Evolutionary conservation across 2,888 invertebrate species (phyloP).

Genomic region (Coecobrya sp.): DNA sequence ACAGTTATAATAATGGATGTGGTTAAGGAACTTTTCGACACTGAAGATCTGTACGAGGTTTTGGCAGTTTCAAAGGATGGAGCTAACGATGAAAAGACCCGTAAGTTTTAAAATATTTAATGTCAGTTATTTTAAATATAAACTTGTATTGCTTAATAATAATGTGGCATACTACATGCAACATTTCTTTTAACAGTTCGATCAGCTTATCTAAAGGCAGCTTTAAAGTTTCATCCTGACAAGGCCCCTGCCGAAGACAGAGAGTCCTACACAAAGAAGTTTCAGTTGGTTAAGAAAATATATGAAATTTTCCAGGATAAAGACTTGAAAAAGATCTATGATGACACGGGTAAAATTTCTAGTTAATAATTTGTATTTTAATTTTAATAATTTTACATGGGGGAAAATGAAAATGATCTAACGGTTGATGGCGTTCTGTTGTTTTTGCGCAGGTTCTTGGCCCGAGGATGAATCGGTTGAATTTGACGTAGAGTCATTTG

Average conservation of each 20-base stretch:
- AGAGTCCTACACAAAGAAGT: constrained; percentile 84
- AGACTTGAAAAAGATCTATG: constrained; percentile 83
- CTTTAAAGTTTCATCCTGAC: constrained; percentile 85
- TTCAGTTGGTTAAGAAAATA: constrained; percentile 84
- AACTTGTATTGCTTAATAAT: too few species aligned
- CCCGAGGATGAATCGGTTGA: constrained; percentile 83
- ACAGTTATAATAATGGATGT: constrained; percentile 74
- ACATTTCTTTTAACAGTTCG: constrained; percentile 82
- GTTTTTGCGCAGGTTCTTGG: constrained; percentile 82
- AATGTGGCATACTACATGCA: too few species aligned
- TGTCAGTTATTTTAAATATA: too few species aligned
- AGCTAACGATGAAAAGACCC: constrained; percentile 80
- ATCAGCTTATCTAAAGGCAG: constrained; percentile 84
- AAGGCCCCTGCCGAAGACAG: constrained; percentile 82
- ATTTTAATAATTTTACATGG: too few species aligned
- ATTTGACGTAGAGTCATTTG: constrained; percentile 74
- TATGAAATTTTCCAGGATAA: constrained; percentile 84
- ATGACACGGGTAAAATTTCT: constrained; percentile 83
- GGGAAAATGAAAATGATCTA: too few species aligned
- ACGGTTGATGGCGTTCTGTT: neutral
- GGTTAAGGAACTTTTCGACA: constrained; percentile 83
- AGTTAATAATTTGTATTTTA: neutral
- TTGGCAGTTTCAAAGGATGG: constrained; percentile 72
- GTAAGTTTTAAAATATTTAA: constrained; percentile 71
- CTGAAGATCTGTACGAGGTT: constrained; percentile 82